Base-by-base conservation (phyloP, 2,888 invertebrate genomes). In the Diloba caeruleocephala region DNA sequence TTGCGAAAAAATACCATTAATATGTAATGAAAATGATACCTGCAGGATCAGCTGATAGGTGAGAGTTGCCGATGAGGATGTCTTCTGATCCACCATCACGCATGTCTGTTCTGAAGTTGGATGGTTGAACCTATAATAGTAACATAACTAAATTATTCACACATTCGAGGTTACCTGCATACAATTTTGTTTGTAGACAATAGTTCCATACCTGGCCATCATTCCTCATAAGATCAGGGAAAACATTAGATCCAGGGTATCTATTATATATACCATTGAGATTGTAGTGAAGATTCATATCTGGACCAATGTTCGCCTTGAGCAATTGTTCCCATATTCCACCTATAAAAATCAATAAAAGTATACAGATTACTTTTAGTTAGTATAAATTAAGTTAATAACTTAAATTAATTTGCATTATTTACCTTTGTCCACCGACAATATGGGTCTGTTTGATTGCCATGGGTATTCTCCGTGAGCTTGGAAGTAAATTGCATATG, bases 211-310 rank as follows among this genome's bases (percentile, higher is more conserved):
- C 91, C 84, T 91, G 91, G 31, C 84, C 92, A 26, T 92, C 92
- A 45, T 89, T 92, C 41, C 89, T 82, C 85, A 92, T 83, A 1
- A 91, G 54, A 58, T 93, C 92, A 0, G 92, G 88, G 55, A 84
- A 74, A 3, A 83, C 76, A 2, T 81, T 71, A 1, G 81, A 81
- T n/a, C 86, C 85, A 7, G 88, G 86, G 50, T 80, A 90, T 55
- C 92, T 82, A 50, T 92, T 92, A 73, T 88, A 93, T 48, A 93
- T 92, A 3, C 93, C 93, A 56, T 93, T 93, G 43, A 92, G 73
- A 64, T 93, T 93, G 74, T 93, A 93, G 62, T 93, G 93, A 8
- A 93, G 74, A 63, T 93, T 93, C 93, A 93, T 93, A 45, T 93
- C 93, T 1, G 93, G 93, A 1, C 93, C 93, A 26, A 93, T 93